A percentile compares a stretch with the other conserved stretches of the same genome.
Evolutionary conservation across 2,888 invertebrate species (phyloP).

Genomic region (Anarsia innoxiella): DNA sequence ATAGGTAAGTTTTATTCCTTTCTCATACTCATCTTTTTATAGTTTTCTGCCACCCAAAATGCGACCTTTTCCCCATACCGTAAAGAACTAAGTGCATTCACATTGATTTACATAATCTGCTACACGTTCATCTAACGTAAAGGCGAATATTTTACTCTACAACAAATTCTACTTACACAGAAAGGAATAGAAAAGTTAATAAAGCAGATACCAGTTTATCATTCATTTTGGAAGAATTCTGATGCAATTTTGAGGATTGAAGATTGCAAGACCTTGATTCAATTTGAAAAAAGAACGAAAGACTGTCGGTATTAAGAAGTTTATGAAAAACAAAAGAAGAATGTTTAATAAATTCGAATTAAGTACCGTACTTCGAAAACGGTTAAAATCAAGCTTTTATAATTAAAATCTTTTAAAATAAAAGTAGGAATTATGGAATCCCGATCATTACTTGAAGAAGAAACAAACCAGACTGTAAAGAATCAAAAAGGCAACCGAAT

Average conservation of each 20-base stretch:
- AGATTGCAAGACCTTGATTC: too few species aligned
- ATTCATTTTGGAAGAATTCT: not conserved
- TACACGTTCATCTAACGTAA: slow-evolving; percentile 59
- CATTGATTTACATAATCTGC: slow-evolving; percentile 45
- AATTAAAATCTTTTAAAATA: not conserved
- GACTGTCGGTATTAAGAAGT: too few species aligned
- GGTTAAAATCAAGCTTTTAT: too few species aligned
- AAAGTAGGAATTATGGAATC: not conserved
- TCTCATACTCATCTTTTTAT: not conserved
- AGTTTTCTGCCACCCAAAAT: not conserved
- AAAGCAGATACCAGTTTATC: slow-evolving; percentile 4
- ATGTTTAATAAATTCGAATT: too few species aligned
- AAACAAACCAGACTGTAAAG: not conserved
- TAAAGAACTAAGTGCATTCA: slow-evolving; percentile 49
- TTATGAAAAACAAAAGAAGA: too few species aligned
- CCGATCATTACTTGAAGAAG: not conserved
- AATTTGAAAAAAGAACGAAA: too few species aligned
- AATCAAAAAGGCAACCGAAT: not conserved
- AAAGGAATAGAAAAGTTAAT: slow-evolving; percentile 16
- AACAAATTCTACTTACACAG: slow-evolving; percentile 36
- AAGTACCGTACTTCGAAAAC: too few species aligned
- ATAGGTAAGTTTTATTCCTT: not conserved
- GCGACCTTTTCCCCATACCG: not conserved
- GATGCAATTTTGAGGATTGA: too few species aligned
- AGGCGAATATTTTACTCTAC: slow-evolving; percentile 42